Conservation (phyloP, 2,797 vertebrate genomes). For the Premnoplex brunnescens region DNA sequence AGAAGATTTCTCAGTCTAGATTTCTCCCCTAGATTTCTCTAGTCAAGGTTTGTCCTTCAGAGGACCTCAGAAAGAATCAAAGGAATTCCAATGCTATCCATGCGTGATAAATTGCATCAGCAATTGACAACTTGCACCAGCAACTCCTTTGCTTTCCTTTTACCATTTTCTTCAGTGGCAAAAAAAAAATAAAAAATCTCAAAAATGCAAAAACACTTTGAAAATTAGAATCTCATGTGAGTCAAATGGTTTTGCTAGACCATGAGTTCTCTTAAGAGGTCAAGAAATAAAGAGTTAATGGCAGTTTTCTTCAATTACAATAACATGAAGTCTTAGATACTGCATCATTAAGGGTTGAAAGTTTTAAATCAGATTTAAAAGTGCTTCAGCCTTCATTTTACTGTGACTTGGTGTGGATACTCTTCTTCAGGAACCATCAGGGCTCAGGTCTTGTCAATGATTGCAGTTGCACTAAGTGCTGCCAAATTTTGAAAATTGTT, state of each 20-base stretch:
- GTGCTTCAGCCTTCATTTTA: neutral
- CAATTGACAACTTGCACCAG: neutral
- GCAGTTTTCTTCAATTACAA: neutral
- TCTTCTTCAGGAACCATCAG: neutral
- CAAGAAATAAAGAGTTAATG: neutral
- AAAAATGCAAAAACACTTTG: neutral
- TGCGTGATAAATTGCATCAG: neutral
- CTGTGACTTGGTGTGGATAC: neutral
- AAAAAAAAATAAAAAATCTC: neutral
- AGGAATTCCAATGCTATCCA: neutral
- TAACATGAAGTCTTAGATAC: neutral
- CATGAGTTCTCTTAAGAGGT: neutral
- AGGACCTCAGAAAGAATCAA: neutral
- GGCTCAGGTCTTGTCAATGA: neutral
- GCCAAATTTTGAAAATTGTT: neutral
- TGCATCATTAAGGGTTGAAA: neutral
- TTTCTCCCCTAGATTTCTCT: neutral
- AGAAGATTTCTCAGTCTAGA: neutral
- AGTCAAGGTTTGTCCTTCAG: neutral
- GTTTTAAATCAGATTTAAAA: neutral
- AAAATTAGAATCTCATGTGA: neutral
- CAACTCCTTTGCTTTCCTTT: neutral
- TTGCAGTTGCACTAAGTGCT: neutral
- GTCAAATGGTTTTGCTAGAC: neutral
- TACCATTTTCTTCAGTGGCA: neutral